Evolutionary conservation across 2,113 vertebrate genomes (phyloP), one percentile per base, ranked within the genome.

Genomic region (Tyto alba): DNA sequence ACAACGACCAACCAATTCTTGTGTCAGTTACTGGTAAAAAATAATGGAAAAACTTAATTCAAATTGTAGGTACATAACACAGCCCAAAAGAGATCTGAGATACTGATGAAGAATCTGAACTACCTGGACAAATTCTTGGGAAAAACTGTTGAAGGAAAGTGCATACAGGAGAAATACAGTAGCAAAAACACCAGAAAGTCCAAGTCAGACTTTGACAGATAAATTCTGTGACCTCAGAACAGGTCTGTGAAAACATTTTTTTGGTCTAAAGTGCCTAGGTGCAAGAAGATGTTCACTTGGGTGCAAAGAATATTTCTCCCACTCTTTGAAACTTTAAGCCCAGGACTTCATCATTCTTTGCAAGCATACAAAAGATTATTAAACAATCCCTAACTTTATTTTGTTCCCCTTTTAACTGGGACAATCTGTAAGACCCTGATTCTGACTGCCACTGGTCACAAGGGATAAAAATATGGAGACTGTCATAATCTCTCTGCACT

Each of bases 31-130:
- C 32, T 59, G n/a, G 36, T 23, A 83, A 91, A 76, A 85, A 75
- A 48, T 32, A 86, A 48, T 2, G 10, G 18, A 25, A 0, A 0
- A 81, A 38, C 21, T 67, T 62, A 62, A 53, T 53, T 71, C 18
- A 57, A 82, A 75, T 7, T 52, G 8, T 34, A 48, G 26, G 9
- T 71, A 10, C 14, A 78, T 13, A 66, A 7, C 17, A 74, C 13
- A 52, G 18, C 22, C 41, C 66, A 43, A 74, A 90, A 66, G 9
- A 56, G 10, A 78, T 53, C 36, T 66, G 59, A 78, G 50, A 90
- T 9, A 10, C 19, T 62, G 50, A 82, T 26, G 29, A 77, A 74
- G 41, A 78, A 75, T 48, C 34, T 53, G 34, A 59, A 52, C 30
- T 55, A 30, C n/a, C 23, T n/a, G 25, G 47, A 30, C 2, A 40